Base-by-base conservation (phyloP, 2,113 vertebrate species). In the Grallaria varia region DNA sequence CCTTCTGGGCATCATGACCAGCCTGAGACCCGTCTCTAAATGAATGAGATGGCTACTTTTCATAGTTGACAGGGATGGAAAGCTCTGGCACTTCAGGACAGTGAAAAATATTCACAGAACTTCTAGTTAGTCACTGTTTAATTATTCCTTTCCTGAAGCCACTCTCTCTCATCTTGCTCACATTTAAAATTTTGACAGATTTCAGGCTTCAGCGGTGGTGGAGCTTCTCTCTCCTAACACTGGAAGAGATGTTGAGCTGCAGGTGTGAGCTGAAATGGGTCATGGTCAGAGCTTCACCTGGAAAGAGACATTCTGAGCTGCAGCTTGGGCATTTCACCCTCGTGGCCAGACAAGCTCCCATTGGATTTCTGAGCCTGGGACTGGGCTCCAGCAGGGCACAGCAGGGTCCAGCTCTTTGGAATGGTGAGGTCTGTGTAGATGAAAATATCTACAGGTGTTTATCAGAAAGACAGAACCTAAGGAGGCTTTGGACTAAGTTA, bases 291-390 rank as follows among this genome's bases (percentile, higher is more conserved):
- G 44, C 20, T 49, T 68, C 25, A 66, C 9, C 75, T 90, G 50
- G n/a, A 49, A 64, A 42, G 74, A 44, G 45, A 27, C 50, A 42
- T 69, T 37, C 8, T 12, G 44, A 45, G 23, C 45, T 27, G 45
- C 33, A 30, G 37, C 6, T 69, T 15, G 13, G 28, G 9, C 12
- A 10, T 82, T 78, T 84, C 25, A 63, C 8, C 4, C 27, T n/a
- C 3, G 1, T 30, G 33, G n/a, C 12, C 5, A 2, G 31, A 72
- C 10, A 55, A 62, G 20, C 59, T 66, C 0, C 40, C 12, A 2
- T 16, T 4, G 13, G 2, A 39, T 91, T 69, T 76, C 55, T 73
- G 53, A 37, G 50, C 20, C 27, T 37, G 50, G 27, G 17, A 40
- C n/a, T 22, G 24, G 44, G 25, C 17, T 68, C 14, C 14, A 27